phyloP scores from a whole-genome alignment of 2,797 vertebrate genomes.

The Lycodopsis pacificus region DNA sequence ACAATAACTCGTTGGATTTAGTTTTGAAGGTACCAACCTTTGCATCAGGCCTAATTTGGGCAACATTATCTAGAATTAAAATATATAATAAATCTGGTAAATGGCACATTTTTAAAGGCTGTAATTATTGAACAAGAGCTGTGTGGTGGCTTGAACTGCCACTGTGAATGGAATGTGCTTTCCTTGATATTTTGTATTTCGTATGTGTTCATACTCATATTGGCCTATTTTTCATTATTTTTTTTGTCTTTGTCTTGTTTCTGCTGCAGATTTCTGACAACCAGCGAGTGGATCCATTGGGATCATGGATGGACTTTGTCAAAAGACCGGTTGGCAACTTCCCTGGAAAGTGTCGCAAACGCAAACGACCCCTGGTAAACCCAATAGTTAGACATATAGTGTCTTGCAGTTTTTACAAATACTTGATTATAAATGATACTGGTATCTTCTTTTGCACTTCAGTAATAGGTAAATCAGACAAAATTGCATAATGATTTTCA shows the following conservation, averaged over 20 bases:
- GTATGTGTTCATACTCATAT: background rate
- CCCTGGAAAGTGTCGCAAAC: slow-evolving; percentile 89
- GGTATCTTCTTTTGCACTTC: background rate
- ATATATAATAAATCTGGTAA: slow-evolving; percentile 62
- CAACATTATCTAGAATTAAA: slow-evolving; percentile 60
- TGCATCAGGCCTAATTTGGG: slow-evolving; percentile 44
- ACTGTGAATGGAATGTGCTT: background rate
- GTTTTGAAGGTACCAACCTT: slow-evolving; percentile 57
- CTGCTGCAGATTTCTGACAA: slow-evolving; percentile 83
- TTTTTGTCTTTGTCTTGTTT: slow-evolving; percentile 11
- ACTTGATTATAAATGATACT: background rate
- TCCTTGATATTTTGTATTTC: background rate
- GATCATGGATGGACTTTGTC: slow-evolving; percentile 96
- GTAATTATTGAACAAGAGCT: slow-evolving; percentile 4
- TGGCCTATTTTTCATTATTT: background rate
- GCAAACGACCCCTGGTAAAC: slow-evolving; percentile 90
- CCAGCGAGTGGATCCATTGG: slow-evolving; percentile 89
- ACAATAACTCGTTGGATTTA: slow-evolving; percentile 71
- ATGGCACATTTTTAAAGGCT: slow-evolving; percentile 48
- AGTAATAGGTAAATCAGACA: background rate
- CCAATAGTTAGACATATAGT: slow-evolving; percentile 5
- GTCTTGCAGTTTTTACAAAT: background rate
- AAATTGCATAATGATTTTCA: background rate
- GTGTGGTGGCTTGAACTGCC: background rate
- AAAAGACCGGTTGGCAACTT: slow-evolving; percentile 88